Conservation (phyloP, 2,797 vertebrate genomes). For the Protosalanx chinensis region DNA sequence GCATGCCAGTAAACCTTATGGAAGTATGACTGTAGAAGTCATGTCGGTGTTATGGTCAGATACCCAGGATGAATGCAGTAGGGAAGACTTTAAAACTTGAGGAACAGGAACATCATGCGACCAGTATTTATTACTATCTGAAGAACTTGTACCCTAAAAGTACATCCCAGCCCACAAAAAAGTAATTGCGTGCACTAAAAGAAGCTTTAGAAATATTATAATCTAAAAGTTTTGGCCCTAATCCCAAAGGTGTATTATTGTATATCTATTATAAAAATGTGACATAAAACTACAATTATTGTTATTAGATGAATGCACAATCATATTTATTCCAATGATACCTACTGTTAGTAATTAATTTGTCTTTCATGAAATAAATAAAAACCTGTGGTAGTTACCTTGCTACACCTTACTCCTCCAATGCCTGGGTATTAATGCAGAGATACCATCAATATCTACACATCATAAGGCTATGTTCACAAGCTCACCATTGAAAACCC, state of each 20-base stretch:
- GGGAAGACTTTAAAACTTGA: no score
- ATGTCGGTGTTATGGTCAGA: background rate
- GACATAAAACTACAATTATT: background rate
- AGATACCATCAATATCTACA: no score
- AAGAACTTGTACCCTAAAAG: background rate
- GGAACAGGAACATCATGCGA: no score
- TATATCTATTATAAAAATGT: background rate
- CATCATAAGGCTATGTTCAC: no score
- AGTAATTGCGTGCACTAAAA: background rate
- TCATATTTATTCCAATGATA: background rate
- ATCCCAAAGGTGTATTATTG: background rate
- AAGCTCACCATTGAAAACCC: background rate
- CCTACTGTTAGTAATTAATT: background rate
- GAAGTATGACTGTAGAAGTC: background rate
- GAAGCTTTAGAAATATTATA: background rate
- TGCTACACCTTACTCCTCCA: background rate
- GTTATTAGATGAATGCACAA: background rate
- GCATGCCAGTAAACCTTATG: background rate
- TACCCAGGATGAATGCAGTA: no score
- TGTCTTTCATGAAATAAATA: background rate
- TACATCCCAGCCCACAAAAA: background rate
- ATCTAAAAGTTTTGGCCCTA: background rate
- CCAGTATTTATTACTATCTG: background rate
- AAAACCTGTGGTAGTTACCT: slow-evolving; percentile 1
- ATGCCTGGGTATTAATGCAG: background rate